Base-by-base conservation (phyloP, 2,797 vertebrate species). In the Microcaecilia unicolor region DNA sequence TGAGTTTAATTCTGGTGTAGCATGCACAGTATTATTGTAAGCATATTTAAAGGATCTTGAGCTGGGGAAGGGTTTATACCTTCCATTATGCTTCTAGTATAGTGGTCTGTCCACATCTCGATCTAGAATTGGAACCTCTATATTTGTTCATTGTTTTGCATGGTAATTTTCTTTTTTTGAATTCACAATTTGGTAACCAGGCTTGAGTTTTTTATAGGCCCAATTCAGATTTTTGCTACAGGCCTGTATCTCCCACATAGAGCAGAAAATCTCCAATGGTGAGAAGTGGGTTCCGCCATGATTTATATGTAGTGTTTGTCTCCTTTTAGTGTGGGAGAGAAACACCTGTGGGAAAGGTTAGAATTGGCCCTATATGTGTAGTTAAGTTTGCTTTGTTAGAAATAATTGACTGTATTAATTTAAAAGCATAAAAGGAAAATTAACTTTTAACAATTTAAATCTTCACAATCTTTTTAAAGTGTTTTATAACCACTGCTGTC, bases 401-500 rank as follows among this genome's bases (percentile, higher is more conserved):
- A 77, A 81, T 58, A 65, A 76, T 75, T 78, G 64, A 78, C 76
- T 68, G 64, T 70, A 72, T 66, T 62, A 24, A 31, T 64, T 54
- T 54, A 61, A 73, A 69, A 72, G 70, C 72, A 70, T 67, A 54
- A 71, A 69, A 74, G 66, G 76, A 32, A 34, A 15, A 48, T 13
- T 17, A 6, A 9, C 78, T 65, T 70, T 76, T 76, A 75, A 83
- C 58, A 70, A 47, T 78, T 75, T 78, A 76, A 61, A 1, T 67
- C 78, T 74, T 78, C 78, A 83, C 67, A 81, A 85, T 84, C 80
- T n/a, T n/a, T 83, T 78, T 79, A 78, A 86, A 83, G 83, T 84
- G 82, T 76, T 83, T 79, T 89, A 85, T 83, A 81, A 82, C 85
- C 90, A 89, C 78, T 93, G 81, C 90, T 94, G 88, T 93, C 91